These are phyloP conservation scores for Mionectes macconnelli DNA, from an alignment of 2,113 vertebrate species.

Conservation along the genomic window DNA sequence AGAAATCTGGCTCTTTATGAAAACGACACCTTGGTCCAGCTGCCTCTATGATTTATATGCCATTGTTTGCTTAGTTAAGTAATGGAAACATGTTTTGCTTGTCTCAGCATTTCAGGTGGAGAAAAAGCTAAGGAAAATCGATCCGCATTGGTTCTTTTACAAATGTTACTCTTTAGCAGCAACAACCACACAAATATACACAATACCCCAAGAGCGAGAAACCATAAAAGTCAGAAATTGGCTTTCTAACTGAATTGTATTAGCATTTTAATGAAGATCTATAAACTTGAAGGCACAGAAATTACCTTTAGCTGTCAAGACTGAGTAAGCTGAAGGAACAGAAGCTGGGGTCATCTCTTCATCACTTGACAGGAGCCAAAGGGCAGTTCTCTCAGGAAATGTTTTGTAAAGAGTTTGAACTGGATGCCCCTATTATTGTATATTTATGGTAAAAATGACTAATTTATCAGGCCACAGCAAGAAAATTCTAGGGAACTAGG, in stretches of 20 bases:
- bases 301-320: conserved; percentile 41
- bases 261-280: conserved; percentile 55
- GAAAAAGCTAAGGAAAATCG: conserved; percentile 14
- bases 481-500: conserved; percentile 37
- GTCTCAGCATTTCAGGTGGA: conserved; percentile 53
- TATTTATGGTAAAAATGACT: conserved; percentile 5
- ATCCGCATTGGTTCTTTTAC: background rate
- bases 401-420: conserved; percentile 27
- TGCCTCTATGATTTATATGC: conserved; percentile 66
- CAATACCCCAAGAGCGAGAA: background rate
- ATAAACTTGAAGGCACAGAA: conserved; percentile 38
- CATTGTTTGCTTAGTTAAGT: conserved; percentile 69
- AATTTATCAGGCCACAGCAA: conserved; percentile 40
- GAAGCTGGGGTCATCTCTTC: conserved; percentile 36
- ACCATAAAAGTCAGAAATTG: conserved; percentile 24
- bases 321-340: background rate
- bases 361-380: conserved; percentile 3
- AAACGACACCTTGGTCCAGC: conserved; percentile 71
- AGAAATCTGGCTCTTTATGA: conserved; percentile 71
- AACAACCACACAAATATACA: rapidly evolving
- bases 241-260: conserved; percentile 19
- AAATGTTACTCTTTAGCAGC: background rate
- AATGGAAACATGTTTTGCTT: conserved; percentile 69
- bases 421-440: conserved; percentile 3
- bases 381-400: conserved; percentile 29